Evolutionary conservation across 2,797 vertebrate genomes (phyloP), one percentile per base, ranked within the genome.

Genomic region (Ctenopoma kingsleyae): DNA sequence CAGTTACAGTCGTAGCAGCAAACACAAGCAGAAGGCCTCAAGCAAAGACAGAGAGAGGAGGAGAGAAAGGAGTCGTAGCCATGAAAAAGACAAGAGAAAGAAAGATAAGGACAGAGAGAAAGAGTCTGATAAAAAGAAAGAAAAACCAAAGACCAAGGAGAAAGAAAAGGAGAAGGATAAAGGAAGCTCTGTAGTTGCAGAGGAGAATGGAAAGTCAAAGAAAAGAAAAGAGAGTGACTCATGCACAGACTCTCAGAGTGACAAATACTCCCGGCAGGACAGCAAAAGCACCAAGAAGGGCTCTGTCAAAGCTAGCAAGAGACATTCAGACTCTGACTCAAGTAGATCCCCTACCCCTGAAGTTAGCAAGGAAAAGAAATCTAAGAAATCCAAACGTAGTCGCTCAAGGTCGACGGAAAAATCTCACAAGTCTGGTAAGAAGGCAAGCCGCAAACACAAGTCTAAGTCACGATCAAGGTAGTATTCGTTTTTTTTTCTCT

Each of bases 381-480:
- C 96, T 78, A 99, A 98, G 94, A 99, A 98, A 96, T 95, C 95
- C 71, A 99, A 99, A 94, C 97, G 96, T 95, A 98, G 97, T 95
- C 97, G 97, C 55, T 99, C 98, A 90, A 93, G 95, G 90, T 99
- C 97, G 88, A 78, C 95, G 97, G 98, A 99, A 96, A 98, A 97
- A 96, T 96, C 96, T 94, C 97, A 99, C 97, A 99, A 97, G 98
- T 99, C 98, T 99, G 98, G 98, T 99, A 99, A 99, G 98, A 99
- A 99, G 97, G 98, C 98, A 98, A 99, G 97, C 97, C 97, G 97
- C 97, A 99, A 99, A 99, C 97, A 99, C 98, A 99, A 99, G 98
- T 99, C 98, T 99, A 99, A 99, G 95, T 99, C 98, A 89, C 97
- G 96, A 99, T 99, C 98, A 99, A 99, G 98, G 98, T 99, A 99